Evolutionary conservation across 2,113 vertebrate genomes (phyloP), one percentile per base, ranked within the genome.

Genomic region (Melozone crissalis): DNA sequence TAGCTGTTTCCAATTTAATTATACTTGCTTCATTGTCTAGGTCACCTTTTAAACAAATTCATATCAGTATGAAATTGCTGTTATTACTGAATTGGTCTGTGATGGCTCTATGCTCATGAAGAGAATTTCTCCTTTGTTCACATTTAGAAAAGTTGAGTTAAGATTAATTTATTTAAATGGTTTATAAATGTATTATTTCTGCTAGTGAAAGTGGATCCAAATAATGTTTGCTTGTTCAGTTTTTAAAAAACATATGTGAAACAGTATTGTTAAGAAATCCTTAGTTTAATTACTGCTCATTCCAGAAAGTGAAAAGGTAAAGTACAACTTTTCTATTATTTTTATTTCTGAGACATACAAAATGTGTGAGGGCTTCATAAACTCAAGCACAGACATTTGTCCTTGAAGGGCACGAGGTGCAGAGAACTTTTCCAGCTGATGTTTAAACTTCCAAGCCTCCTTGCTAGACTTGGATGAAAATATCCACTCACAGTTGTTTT

Each of bases 41-140:
- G 76, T 97, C 84, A 96, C 94, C 87, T 96, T 97, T 97, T 92
- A 95, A 94, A 92, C 88, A 90, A 96, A 96, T 78, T 89, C 74
- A 66, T 96, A 89, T 90, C 75, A 71, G 72, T 86, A 81, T 96
- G 44, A 67, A 94, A 87, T 95, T 88, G 89, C 87, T 89, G 66
- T 41, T 90, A n/a, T 59, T 96, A 91, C 35, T 51, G 76, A 94
- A 90, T 47, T 94, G 87, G 37, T 66, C 89, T 71, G 39, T 55
- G 92, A 93, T 84, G 68, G 58, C 78, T 69, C 35, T 67, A 14
- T 86, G 92, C 55, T 84, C 43, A 39, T 52, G 54, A 68, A 90
- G 77, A 73, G 58, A 72, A 74, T 84, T 84, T 75, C 7, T 87
- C 51, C 52, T 86, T 82, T 61, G 16, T 16, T 92, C 66, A 65